Base-by-base conservation (phyloP, 2,888 invertebrate genomes). In the Agrotis puta region DNA sequence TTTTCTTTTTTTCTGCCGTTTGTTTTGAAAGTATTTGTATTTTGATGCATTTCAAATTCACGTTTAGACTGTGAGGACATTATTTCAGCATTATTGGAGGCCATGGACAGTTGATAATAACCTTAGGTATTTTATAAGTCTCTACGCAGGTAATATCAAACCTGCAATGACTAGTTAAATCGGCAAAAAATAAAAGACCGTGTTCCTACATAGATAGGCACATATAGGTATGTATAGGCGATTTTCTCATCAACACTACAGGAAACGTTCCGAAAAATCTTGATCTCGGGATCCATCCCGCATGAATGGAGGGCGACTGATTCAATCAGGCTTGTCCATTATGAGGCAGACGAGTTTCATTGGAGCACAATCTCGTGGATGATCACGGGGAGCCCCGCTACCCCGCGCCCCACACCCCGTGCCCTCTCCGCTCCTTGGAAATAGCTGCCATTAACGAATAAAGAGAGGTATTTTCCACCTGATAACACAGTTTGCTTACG, bases 321-420 rank as follows among this genome's bases (percentile, higher is more conserved):
- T 93, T 92, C 92, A 92, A 93, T 93, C 93, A 91, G 83, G 86
- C 81, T 88, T 73, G 90, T 89, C 93, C 91, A 93, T 94, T 93
- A 92, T 89, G 87, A 88, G 74, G 69, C 86, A 86, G 90, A 88
- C 89, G 90, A 90, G 90, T 86, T 90, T 86, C 90, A 90, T 88
- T 83, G 88, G 81, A 82, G 87, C 86, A 88, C 91, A 91, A 92
- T 92, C 90, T 89, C 85, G 88, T 82, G 87, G 90, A 88, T 90
- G 89, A 90, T 91, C 89, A 80, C 86, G 79, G 82, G 79, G 83
- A 86, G 85, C 70, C 74, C 73, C 74, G 79, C 70, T 39, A 50
- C 77, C 48, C 69, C 72, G 59, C 61, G 63, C 69, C 74, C 22
- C 56, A 63, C 69, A 73, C 22, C 56, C 20, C 73, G 39, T 66